These are phyloP conservation scores for Drosophila suzukii DNA, from an alignment of 1,140 invertebrate species.

Conservation along the genomic window DNA sequence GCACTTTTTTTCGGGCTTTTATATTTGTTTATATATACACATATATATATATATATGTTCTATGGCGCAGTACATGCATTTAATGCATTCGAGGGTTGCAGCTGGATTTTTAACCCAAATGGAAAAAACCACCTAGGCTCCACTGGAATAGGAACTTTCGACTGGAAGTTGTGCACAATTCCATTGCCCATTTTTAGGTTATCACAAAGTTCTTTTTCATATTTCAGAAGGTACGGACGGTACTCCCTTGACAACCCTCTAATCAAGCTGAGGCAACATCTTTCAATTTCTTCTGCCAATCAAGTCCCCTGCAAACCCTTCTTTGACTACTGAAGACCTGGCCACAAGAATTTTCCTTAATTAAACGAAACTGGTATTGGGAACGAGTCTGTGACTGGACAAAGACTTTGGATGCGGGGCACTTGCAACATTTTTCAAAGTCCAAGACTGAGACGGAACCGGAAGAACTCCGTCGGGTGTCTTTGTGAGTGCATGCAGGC, in stretches of 20 bases:
- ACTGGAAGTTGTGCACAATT: neutral
- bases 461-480: conserved; percentile 66
- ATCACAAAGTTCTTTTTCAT: neutral
- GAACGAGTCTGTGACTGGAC: conserved; percentile 20
- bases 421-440: conserved; percentile 63
- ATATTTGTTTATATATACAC: conserved; percentile 1
- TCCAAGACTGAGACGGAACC: conserved; percentile 34
- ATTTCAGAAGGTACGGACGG: neutral
- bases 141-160: conserved; percentile 18
- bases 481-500: conserved; percentile 17
- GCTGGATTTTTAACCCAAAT: conserved; percentile 30
- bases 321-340: conserved; percentile 46
- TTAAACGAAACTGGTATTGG: conserved; percentile 64
- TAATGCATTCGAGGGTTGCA: conserved; percentile 69
- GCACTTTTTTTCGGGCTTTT: conserved; percentile 18
- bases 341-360: conserved; percentile 75
- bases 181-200: neutral
- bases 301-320: neutral
- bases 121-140: conserved; percentile 9
- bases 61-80: conserved; percentile 51
- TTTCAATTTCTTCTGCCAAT: conserved; percentile 58
- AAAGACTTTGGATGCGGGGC: conserved; percentile 33
- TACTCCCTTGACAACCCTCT: conserved; percentile 32
- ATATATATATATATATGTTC: conserved; percentile 27
- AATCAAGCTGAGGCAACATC: conserved; percentile 50